Evolutionary conservation across 2,113 vertebrate genomes (phyloP), one percentile per base, ranked within the genome.

Genomic region (Mustelus asterias): DNA sequence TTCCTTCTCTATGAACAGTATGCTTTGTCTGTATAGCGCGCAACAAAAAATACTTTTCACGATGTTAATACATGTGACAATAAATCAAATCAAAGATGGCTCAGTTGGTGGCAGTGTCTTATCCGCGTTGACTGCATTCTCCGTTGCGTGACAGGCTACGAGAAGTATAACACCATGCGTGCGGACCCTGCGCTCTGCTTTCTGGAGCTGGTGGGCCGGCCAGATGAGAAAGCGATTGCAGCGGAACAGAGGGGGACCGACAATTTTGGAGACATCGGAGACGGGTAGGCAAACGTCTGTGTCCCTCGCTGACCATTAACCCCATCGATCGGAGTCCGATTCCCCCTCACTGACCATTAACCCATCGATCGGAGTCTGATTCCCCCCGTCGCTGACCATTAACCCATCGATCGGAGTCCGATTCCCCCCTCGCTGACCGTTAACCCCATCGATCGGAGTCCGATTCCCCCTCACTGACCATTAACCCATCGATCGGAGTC

Each of bases 111-210:
- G 0, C 16, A 2, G 6, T 18, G 33, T 13, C 0, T 11, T 83
- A 26, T 26, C 69, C 9, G 10, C 0, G 76, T 37, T 80, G 2
- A 33, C 6, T 37, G 22, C 24, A 0, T 20, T 86, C 83, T 5
- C 96, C 96, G 96, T 93, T 96, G 44, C 95, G 96, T 89, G 6
- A 65, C 96, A 99, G 99, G 99, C 24, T 99, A 99, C 96, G 99
- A 99, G 97, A 98, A 98, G 97, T 99, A 99, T 96, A 99, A 98
- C 96, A 99, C 99, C 0, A 99, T 99, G 98, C 98, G 99, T 0
- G 99, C 98, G 0, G 99, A 99, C 96, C 98, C 98, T 37, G 98
- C 98, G 1, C 98, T 99, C 96, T 98, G 98, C 80, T 99, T 99
- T 96, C 90, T 99, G 97, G 98, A 99, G 97, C 97, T 98, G 96